A percentile compares a stretch with the other conserved stretches of the same genome.
These are phyloP conservation scores for Mesopsocus fuscifrons DNA, from an alignment of 2,888 invertebrate species.

Conservation along the genomic window DNA sequence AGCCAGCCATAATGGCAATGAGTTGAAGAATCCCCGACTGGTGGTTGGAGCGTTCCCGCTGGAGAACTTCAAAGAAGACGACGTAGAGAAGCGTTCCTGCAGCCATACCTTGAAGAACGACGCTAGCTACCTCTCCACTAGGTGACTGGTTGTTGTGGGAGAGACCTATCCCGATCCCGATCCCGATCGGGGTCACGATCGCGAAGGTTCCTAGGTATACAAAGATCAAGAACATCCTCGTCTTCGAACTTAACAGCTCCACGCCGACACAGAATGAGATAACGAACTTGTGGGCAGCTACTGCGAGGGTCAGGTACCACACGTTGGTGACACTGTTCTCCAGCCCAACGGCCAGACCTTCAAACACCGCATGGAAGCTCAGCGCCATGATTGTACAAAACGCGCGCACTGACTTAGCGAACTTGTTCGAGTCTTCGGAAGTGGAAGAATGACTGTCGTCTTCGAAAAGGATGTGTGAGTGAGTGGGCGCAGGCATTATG, in stretches of 20 bases:
- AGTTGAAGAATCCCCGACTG: constrained; percentile 36
- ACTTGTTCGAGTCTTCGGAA: constrained; percentile 7
- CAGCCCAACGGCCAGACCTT: constrained; percentile 60
- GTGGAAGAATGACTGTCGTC: not conserved
- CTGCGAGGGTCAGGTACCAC: constrained; percentile 42
- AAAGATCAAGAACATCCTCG: constrained; percentile 27
- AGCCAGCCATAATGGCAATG: constrained; percentile 34
- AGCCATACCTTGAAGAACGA: constrained; percentile 46
- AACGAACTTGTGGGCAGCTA: constrained; percentile 46
- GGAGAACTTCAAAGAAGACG: constrained; percentile 64
- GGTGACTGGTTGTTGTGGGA: not conserved
- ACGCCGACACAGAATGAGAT: constrained; percentile 46
- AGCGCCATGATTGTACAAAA: constrained; percentile 42
- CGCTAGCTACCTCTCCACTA: constrained; percentile 18
- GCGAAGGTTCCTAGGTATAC: constrained; percentile 42
- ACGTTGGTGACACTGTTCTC: constrained; percentile 40
- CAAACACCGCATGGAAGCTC: constrained; percentile 47
- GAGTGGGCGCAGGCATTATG: not conserved
- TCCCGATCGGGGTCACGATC: constrained; percentile 46
- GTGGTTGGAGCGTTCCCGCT: constrained; percentile 40
- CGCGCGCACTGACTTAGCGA: constrained; percentile 26
- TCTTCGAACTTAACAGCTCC: constrained; percentile 36
- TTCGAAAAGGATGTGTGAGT: constrained; percentile 4
- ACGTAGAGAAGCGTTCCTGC: constrained; percentile 63
- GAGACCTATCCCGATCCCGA: constrained; percentile 34